Evolutionary conservation across 2,888 invertebrate species (phyloP).

Genomic region (Rotaria sp.): DNA sequence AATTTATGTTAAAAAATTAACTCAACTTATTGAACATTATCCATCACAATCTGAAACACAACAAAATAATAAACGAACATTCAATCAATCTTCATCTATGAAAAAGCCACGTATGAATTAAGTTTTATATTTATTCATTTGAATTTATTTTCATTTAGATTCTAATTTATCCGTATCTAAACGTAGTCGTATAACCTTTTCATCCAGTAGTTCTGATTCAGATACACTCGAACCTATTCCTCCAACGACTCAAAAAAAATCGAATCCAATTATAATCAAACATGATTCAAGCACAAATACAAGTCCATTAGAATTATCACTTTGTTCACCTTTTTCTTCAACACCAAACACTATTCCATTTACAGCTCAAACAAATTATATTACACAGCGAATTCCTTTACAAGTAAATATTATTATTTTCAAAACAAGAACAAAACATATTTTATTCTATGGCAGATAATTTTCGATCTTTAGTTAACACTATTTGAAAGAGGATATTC

Average conservation of each 20-base stretch:
- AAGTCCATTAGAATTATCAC: not conserved
- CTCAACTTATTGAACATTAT: not conserved
- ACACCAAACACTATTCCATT: not conserved
- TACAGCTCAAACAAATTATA: slow-evolving; percentile 3
- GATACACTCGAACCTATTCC: not conserved
- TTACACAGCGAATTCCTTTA: not conserved
- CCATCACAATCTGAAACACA: not conserved
- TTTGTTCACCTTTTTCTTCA: not conserved
- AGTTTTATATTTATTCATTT: not conserved
- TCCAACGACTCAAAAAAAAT: not conserved
- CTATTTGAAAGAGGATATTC: too few relatives aligned
- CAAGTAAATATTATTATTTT: not conserved
- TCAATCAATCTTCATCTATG: not conserved
- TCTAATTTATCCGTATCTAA: not conserved
- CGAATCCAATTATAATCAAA: not conserved
- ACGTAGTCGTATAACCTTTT: not conserved
- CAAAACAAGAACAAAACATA: too few relatives aligned
- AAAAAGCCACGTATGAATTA: not conserved
- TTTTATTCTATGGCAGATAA: too few relatives aligned
- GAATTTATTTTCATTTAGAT: not conserved
- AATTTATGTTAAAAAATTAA: not conserved
- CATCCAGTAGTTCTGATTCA: not conserved
- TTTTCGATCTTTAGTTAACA: too few relatives aligned
- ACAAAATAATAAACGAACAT: not conserved
- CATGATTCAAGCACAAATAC: not conserved